Evolutionary conservation across 2,113 vertebrate genomes (phyloP).

Genomic region (Hassar affinis): DNA sequence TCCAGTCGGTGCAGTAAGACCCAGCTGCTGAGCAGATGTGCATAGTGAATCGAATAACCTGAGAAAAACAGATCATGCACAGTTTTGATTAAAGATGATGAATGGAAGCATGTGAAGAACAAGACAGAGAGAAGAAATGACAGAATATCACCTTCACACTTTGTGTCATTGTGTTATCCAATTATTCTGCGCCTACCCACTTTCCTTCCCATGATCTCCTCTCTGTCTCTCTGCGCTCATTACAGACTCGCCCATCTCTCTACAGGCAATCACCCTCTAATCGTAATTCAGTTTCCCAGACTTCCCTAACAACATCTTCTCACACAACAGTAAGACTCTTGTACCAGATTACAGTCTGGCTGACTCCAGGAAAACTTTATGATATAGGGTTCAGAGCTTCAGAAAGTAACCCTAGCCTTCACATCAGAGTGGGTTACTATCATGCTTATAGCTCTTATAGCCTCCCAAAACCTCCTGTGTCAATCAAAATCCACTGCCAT

Average conservation of each 20-base stretch:
- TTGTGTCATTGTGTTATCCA: slow-evolving; percentile 9
- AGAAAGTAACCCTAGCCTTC: not conserved
- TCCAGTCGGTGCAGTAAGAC: slow-evolving; percentile 1
- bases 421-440: not conserved
- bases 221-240: not conserved
- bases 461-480: not conserved
- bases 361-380: not conserved
- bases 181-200: slow-evolving; percentile 10
- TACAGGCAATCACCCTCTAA: not conserved
- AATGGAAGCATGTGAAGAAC: not conserved
- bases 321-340: not conserved
- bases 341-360: not conserved
- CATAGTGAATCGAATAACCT: not conserved
- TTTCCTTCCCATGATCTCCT: not conserved
- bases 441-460: not conserved
- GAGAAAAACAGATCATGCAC: not conserved
- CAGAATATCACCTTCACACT: not conserved
- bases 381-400: not conserved
- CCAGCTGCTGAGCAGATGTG: slow-evolving; percentile 23
- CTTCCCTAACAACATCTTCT: slow-evolving; percentile 18
- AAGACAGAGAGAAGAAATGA: not conserved
- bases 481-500: not conserved
- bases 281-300: slow-evolving; percentile 1
- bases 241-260: not conserved
- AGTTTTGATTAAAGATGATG: not conserved